These are phyloP conservation scores for Brachymystax lenok DNA, from an alignment of 2,797 vertebrate genomes.

Conservation along the genomic window DNA sequence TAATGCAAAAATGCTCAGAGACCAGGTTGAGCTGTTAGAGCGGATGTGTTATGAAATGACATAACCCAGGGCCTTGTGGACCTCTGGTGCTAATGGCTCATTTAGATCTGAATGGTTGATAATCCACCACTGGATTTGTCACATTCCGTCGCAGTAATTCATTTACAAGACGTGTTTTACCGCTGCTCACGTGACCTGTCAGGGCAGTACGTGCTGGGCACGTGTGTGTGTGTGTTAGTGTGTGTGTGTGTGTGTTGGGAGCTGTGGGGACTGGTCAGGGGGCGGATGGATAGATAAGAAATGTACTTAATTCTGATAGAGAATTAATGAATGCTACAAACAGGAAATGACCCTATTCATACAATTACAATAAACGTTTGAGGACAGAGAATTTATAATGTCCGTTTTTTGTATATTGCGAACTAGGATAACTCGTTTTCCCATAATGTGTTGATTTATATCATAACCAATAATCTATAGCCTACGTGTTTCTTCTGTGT, in stretches of 20 bases:
- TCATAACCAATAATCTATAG: not conserved
- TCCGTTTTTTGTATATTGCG: not conserved
- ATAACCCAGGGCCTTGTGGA: not conserved
- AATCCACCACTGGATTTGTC: not conserved
- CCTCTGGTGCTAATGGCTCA: not conserved
- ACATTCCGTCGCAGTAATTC: not conserved
- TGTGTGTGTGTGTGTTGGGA: not conserved
- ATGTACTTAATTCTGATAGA: not conserved
- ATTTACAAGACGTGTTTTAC: conserved; percentile 17
- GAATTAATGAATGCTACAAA: not conserved
- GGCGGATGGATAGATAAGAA: no score
- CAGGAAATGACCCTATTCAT: not conserved
- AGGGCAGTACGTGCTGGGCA: conserved; percentile 14
- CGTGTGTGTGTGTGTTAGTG: not conserved
- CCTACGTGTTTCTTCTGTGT: no score
- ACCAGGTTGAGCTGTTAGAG: no score
- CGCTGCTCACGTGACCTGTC: conserved; percentile 39
- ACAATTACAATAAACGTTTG: no score
- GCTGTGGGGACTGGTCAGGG: no score
- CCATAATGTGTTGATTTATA: not conserved
- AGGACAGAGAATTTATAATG: not conserved
- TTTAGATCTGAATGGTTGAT: not conserved
- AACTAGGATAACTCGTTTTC: not conserved
- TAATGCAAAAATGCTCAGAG: no score
- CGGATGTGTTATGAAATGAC: not conserved